Evolutionary conservation across 1,140 invertebrate genomes (phyloP).

Genomic region (Drosophila quadrilineata): DNA sequence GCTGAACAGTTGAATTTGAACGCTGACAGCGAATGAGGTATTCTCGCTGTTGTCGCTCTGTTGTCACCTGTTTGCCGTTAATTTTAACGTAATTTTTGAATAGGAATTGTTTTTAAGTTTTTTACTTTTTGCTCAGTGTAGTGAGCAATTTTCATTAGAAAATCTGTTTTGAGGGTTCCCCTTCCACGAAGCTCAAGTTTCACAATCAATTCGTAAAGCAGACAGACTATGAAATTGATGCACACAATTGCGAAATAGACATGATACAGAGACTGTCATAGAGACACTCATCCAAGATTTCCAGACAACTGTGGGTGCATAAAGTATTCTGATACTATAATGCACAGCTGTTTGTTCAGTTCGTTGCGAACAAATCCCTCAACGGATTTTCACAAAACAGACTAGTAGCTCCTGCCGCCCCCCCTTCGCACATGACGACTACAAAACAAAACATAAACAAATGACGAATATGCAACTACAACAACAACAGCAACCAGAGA

Average conservation of each 20-base stretch:
- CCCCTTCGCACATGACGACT: not conserved
- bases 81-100: slow-evolving; percentile 16
- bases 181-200: not conserved
- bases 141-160: slow-evolving; percentile 2
- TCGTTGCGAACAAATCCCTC: slow-evolving; percentile 19
- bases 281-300: no score
- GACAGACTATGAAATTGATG: not conserved
- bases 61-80: slow-evolving; percentile 2
- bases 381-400: slow-evolving; percentile 10
- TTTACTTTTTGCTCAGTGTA: no score
- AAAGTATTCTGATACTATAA: not conserved
- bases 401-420: not conserved
- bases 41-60: slow-evolving; percentile 23
- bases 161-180: no score
- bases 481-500: slow-evolving; percentile 24
- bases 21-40: slow-evolving; percentile 14
- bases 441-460: not conserved
- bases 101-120: no score
- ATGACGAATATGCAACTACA: slow-evolving; percentile 29
- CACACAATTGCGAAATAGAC: slow-evolving; percentile 13
- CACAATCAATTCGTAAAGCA: not conserved
- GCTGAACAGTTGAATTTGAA: slow-evolving; percentile 24
- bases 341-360: slow-evolving; percentile 24
- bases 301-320: slow-evolving; percentile 2
- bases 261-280: no score